A percentile compares a stretch with the other conserved stretches of the same genome.
Evolutionary conservation across 2,113 vertebrate species (phyloP).

Genomic region (Cranoglanis bouderius): DNA sequence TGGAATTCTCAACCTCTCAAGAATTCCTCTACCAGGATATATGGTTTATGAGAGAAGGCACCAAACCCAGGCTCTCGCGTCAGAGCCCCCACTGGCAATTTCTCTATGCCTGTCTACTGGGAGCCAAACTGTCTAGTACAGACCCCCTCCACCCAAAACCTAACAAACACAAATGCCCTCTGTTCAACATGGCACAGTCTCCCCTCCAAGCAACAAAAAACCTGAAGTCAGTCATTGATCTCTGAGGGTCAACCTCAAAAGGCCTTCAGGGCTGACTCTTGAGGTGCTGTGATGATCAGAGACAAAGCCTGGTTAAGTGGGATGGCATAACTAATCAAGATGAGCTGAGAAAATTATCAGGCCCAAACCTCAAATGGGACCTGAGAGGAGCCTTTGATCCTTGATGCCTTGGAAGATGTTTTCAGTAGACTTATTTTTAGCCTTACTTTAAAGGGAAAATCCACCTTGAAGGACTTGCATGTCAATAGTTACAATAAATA

Average conservation of each 20-base stretch:
- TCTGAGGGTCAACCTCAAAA: constrained; percentile 10
- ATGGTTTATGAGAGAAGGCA: constrained; percentile 70
- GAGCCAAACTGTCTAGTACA: constrained; percentile 51
- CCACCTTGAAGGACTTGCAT: neutral
- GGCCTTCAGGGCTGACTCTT: neutral
- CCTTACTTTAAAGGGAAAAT: neutral
- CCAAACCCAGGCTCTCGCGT: constrained; percentile 57
- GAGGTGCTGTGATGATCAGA: neutral
- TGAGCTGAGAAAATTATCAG: constrained; percentile 58
- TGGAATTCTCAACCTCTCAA: constrained; percentile 70
- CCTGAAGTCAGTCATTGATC: constrained; percentile 27
- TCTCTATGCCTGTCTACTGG: constrained; percentile 57
- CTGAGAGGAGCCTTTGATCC: constrained; percentile 62
- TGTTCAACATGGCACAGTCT: constrained; percentile 40
- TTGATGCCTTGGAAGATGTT: constrained; percentile 12
- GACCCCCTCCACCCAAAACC: constrained; percentile 46
- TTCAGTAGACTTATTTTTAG: neutral
- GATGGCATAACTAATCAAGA: constrained; percentile 24
- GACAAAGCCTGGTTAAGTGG: neutral
- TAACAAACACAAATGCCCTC: constrained; percentile 39
- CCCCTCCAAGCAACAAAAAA: constrained; percentile 31
- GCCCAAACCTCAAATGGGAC: constrained; percentile 53
- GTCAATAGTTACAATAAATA: neutral
- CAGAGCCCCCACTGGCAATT: constrained; percentile 51
- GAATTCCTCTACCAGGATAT: constrained; percentile 79